Percentiles rank a stretch among this genome's conserved stretches.
Evolutionary conservation across 1,140 invertebrate genomes (phyloP).

Genomic region (Acromyrmex heyeri): DNA sequence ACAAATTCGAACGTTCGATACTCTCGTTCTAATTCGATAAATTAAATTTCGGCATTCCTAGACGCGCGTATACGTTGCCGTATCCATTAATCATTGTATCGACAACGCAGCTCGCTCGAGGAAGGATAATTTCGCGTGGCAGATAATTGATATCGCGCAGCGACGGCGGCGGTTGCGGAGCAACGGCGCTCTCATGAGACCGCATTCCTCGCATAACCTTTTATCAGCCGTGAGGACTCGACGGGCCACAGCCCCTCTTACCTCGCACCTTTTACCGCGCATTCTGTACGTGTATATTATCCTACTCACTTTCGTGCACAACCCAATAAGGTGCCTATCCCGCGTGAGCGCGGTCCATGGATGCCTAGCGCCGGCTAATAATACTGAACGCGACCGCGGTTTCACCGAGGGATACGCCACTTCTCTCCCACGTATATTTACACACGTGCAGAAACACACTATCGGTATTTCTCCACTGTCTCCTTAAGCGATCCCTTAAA

Average conservation of each 20-base stretch:
- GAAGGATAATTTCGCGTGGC: conserved; percentile 60
- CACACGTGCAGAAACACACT: neutral
- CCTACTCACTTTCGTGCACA: conserved; percentile 78
- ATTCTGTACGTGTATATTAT: conserved; percentile 78
- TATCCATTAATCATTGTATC: conserved; percentile 21
- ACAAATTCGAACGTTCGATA: neutral
- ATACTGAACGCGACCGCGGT: conserved; percentile 71
- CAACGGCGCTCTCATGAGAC: conserved; percentile 75
- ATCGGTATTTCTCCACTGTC: neutral
- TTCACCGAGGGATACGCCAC: conserved; percentile 61
- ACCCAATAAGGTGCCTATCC: conserved; percentile 77
- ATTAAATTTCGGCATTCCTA: conserved; percentile 18
- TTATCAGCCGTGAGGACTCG: conserved; percentile 76
- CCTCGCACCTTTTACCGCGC: conserved; percentile 77
- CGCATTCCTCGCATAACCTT: conserved; percentile 80
- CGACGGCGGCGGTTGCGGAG: neutral
- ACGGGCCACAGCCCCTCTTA: conserved; percentile 66
- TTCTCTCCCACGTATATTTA: conserved; percentile 13
- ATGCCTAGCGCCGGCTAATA: conserved; percentile 76
- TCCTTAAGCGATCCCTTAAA: no score
- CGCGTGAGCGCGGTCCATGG: conserved; percentile 62
- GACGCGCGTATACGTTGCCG: no score
- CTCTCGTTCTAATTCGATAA: neutral
- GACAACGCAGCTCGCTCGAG: conserved; percentile 23
- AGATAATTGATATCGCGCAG: conserved; percentile 73